phyloP scores from a whole-genome alignment of 2,797 vertebrate genomes.

The Sylvilagus floridanus region DNA sequence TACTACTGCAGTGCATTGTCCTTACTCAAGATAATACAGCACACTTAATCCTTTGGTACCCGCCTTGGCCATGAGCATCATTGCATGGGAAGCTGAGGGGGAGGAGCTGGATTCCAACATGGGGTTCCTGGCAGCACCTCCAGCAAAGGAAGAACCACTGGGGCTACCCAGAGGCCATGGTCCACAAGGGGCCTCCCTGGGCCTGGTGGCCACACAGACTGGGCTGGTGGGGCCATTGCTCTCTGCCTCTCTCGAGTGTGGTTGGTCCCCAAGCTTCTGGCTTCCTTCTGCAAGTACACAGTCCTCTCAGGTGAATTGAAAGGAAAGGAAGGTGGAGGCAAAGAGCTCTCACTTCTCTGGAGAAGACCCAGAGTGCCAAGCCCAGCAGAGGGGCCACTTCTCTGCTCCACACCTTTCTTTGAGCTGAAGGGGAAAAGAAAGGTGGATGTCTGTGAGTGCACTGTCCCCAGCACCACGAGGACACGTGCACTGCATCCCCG shows the following conservation, averaged over 20 bases:
- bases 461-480: rapidly evolving
- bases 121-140: neutral
- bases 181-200: neutral
- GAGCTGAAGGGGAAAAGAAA: neutral
- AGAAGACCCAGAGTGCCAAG: neutral
- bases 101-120: neutral
- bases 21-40: constrained; percentile 83
- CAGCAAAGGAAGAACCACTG: neutral
- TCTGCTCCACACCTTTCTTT: neutral
- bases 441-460: neutral
- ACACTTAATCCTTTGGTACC: constrained; percentile 86
- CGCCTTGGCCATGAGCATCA: constrained; percentile 79
- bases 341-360: neutral
- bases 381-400: neutral
- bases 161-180: neutral
- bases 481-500: neutral
- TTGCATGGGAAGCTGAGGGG: constrained; percentile 61
- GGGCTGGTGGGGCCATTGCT: neutral
- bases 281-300: neutral
- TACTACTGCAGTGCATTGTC: constrained; percentile 85
- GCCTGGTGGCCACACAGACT: neutral
- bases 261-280: neutral
- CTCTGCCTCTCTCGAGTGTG: neutral
- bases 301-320: neutral
- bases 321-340: neutral